Evolutionary conservation across 2,113 vertebrate species (phyloP).

Genomic region (Peromyscus californicus): DNA sequence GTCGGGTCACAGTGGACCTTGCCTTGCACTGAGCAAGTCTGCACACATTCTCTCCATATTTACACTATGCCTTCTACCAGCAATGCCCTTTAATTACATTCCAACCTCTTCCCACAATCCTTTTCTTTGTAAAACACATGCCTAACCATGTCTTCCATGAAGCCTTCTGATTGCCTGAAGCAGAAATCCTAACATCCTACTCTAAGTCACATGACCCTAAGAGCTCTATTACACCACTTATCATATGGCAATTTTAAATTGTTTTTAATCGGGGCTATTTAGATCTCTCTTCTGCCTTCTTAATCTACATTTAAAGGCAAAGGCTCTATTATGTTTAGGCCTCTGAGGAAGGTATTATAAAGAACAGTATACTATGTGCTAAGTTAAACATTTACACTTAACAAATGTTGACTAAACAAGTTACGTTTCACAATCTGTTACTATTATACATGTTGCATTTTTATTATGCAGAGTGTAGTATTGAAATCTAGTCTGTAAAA

Average conservation of each 20-base stretch:
- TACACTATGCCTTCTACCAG: not conserved
- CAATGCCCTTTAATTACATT: not conserved
- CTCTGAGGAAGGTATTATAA: not conserved
- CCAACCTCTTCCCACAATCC: not conserved
- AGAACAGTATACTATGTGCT: not conserved
- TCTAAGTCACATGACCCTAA: not conserved
- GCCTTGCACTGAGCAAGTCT: not conserved
- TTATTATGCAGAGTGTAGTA: not conserved
- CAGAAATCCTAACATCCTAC: not conserved
- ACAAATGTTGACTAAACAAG: slow-evolving; percentile 10
- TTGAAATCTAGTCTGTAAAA: not conserved
- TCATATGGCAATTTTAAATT: not conserved
- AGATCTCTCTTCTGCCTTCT: not conserved
- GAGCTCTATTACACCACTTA: not conserved
- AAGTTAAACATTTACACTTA: not conserved
- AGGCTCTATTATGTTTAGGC: not conserved
- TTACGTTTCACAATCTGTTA: slow-evolving; percentile 1
- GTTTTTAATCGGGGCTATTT: not conserved
- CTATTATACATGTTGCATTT: not conserved
- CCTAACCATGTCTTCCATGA: not conserved
- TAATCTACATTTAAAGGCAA: not conserved
- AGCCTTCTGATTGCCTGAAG: not conserved
- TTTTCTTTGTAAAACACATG: not conserved
- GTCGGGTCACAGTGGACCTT: not conserved
- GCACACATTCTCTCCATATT: not conserved